Percentiles rank a stretch among this genome's conserved stretches.
Conservation (phyloP, 2,113 vertebrate species). For the Poecilia latipinna region DNA sequence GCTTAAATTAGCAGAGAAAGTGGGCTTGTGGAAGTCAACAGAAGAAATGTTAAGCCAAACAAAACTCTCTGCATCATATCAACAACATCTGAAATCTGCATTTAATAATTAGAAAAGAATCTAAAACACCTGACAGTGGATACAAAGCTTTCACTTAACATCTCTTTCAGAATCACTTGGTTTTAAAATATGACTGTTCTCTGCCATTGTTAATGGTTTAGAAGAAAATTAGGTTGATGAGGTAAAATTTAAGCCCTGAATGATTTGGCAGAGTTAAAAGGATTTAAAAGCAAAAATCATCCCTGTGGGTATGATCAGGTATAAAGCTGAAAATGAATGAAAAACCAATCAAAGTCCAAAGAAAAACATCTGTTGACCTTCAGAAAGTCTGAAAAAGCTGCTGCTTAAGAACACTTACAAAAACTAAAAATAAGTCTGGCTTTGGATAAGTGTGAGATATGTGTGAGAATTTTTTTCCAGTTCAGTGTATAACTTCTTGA, state of each 20-base stretch:
- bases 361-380: neutral
- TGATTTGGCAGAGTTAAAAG: neutral
- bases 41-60: neutral
- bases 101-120: neutral
- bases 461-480: neutral
- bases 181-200: neutral
- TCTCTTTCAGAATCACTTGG: neutral
- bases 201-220: neutral
- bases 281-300: neutral
- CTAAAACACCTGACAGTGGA: neutral
- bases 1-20: no score
- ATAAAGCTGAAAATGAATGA: neutral
- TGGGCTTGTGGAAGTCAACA: neutral
- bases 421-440: neutral
- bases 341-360: neutral
- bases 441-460: neutral
- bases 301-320: neutral
- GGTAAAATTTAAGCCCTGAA: neutral
- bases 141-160: neutral
- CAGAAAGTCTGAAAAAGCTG: neutral
- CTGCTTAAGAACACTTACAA: no score
- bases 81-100: neutral
- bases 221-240: neutral
- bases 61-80: neutral
- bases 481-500: neutral